Percentiles rank a stretch among this genome's conserved stretches.
Conservation (phyloP, 2,888 invertebrate species). For the Cantharis rufa region DNA sequence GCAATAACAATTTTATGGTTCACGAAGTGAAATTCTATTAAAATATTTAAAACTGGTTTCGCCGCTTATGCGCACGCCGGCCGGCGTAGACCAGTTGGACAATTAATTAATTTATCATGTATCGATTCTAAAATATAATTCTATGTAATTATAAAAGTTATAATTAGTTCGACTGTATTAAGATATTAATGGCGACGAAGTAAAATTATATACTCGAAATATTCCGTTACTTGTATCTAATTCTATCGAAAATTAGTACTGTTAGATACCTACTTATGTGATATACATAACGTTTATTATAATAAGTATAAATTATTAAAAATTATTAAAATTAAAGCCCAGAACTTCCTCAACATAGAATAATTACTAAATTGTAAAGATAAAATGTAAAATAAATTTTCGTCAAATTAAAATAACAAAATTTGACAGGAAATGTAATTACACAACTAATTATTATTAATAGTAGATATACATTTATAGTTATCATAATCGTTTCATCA, state of each 20-base stretch:
- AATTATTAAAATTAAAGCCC: neutral
- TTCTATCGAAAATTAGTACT: neutral
- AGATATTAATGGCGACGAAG: neutral
- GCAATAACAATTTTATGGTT: neutral
- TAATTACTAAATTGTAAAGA: neutral
- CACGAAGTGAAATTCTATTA: neutral
- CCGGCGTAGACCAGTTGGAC: neutral
- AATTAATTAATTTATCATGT: neutral
- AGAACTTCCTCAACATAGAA: neutral
- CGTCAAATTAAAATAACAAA: conserved; percentile 4
- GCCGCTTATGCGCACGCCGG: neutral
- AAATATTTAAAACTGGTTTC: neutral
- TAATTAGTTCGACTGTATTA: neutral
- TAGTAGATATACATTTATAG: conserved; percentile 2
- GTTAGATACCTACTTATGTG: neutral
- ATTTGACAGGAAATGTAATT: conserved; percentile 10
- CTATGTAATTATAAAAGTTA: neutral
- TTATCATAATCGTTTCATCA: neutral
- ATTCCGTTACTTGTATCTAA: conserved; percentile 1
- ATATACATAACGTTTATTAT: neutral
- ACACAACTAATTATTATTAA: conserved; percentile 6
- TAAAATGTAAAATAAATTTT: neutral
- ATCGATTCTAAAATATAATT: neutral
- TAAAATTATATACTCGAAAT: neutral
- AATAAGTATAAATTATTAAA: neutral